A percentile compares a stretch with the other conserved stretches of the same genome.
These are phyloP conservation scores for Alectura lathami DNA, from an alignment of 2,113 vertebrate species.

Conservation along the genomic window DNA sequence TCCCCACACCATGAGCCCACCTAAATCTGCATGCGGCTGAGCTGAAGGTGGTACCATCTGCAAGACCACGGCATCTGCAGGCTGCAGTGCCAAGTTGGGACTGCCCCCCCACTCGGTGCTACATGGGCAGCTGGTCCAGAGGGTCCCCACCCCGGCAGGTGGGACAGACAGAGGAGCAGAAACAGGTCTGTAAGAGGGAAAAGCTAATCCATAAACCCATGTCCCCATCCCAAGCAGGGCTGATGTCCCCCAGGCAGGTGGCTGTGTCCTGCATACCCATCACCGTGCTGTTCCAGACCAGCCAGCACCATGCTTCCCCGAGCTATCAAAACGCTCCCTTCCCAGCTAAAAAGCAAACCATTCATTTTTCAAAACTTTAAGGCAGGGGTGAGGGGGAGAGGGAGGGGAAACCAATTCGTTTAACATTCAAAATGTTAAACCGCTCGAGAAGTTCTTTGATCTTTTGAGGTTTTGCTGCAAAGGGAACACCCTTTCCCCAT, in stretches of 20 bases:
- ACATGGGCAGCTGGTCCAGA: background rate
- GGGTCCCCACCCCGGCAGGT: background rate
- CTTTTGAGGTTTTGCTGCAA: slow-evolving; percentile 71
- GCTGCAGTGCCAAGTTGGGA: background rate
- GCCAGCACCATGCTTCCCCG: accelerated
- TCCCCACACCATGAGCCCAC: background rate
- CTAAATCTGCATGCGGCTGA: background rate
- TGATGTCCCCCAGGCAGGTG: accelerated
- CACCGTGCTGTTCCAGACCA: background rate
- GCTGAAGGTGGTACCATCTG: background rate
- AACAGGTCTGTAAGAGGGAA: background rate
- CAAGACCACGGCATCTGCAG: background rate
- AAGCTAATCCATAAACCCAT: background rate
- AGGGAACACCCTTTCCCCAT: slow-evolving; percentile 70
- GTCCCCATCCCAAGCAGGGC: background rate
- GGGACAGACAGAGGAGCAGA: background rate
- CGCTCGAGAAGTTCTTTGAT: slow-evolving; percentile 64
- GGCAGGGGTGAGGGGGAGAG: slow-evolving; percentile 41
- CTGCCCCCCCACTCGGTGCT: accelerated
- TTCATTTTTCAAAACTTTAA: background rate
- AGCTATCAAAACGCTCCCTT: background rate
- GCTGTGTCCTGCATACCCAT: background rate
- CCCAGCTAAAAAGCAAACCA: background rate
- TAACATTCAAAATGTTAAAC: slow-evolving; percentile 66
- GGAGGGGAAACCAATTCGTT: slow-evolving; percentile 51